A percentile compares a stretch with the other conserved stretches of the same genome.
Evolutionary conservation across 92 coral and sea anemone species (phyloP).

Genomic region (Phenganax stokvisi): DNA sequence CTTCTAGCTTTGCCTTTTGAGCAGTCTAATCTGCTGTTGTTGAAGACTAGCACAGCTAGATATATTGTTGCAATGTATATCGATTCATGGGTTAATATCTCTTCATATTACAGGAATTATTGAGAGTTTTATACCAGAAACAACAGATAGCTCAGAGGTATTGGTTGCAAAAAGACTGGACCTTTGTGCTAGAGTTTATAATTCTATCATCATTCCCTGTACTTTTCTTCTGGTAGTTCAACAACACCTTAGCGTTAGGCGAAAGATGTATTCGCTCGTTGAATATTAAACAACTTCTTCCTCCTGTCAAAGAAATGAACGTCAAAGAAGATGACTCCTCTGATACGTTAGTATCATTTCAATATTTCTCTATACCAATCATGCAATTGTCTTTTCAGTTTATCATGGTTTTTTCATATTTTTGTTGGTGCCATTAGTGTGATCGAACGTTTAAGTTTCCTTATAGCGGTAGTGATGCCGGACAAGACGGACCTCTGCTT

Average conservation of each 20-base stretch:
- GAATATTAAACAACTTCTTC: conserved; percentile 74
- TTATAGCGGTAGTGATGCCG: conserved; percentile 87
- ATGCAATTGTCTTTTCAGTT: not conserved
- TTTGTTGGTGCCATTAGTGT: no score
- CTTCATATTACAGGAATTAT: conserved; percentile 59
- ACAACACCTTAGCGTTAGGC: conserved; percentile 75
- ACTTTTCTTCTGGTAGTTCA: conserved; percentile 48
- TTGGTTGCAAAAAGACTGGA: not conserved
- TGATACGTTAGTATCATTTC: conserved; percentile 72
- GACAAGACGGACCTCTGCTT: conserved; percentile 85
- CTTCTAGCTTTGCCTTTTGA: not conserved
- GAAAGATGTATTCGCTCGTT: conserved; percentile 69
- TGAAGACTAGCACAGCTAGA: not conserved
- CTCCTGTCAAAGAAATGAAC: conserved; percentile 83
- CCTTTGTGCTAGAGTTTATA: not conserved
- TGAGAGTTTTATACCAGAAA: conserved; percentile 91
- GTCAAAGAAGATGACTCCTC: conserved; percentile 91
- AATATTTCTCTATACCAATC: not conserved
- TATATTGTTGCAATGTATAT: not conserved
- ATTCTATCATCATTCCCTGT: not conserved
- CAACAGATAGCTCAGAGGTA: conserved; percentile 80
- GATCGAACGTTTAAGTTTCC: not conserved
- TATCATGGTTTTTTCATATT: not conserved
- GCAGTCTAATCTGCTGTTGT: not conserved
- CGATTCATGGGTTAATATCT: no score